Evolutionary conservation across 1,140 invertebrate genomes (phyloP).

Genomic region (Liolophura sinensis): DNA sequence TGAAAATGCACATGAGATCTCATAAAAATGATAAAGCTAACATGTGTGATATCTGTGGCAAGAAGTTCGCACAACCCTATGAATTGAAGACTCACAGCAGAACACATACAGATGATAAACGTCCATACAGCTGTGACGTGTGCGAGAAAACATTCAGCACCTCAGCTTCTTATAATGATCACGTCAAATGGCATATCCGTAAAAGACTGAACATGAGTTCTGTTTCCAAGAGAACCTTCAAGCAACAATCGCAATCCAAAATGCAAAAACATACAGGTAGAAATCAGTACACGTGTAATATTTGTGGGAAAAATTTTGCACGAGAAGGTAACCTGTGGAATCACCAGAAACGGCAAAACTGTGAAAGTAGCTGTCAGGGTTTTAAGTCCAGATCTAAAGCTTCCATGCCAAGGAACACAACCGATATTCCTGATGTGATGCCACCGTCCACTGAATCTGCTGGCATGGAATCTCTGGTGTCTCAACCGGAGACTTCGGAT

Average conservation of each 20-base stretch:
- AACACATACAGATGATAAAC: slow-evolving; percentile 3
- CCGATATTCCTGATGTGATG: too few species aligned
- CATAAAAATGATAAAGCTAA: slow-evolving; percentile 4
- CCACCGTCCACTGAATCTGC: too few species aligned
- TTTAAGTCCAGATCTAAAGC: too few species aligned
- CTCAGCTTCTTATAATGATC: background rate
- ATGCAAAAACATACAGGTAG: slow-evolving; percentile 5
- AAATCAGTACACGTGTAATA: slow-evolving; percentile 2
- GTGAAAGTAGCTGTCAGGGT: too few species aligned
- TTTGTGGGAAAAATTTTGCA: slow-evolving; percentile 4
- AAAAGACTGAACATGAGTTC: background rate
- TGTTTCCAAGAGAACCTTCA: background rate
- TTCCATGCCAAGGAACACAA: too few species aligned
- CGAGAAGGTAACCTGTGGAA: too few species aligned
- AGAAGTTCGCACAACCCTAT: background rate
- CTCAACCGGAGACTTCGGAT: too few species aligned
- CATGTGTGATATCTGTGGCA: slow-evolving; percentile 7
- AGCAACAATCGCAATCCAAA: background rate
- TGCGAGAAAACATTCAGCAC: slow-evolving; percentile 2
- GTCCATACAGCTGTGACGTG: background rate
- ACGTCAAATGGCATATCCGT: background rate
- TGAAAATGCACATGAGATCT: background rate
- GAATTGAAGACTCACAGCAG: background rate
- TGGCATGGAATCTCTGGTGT: too few species aligned
- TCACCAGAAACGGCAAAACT: too few species aligned